phyloP scores from a whole-genome alignment of 2,113 vertebrate genomes.

The Thalassarche chlororhynchos region DNA sequence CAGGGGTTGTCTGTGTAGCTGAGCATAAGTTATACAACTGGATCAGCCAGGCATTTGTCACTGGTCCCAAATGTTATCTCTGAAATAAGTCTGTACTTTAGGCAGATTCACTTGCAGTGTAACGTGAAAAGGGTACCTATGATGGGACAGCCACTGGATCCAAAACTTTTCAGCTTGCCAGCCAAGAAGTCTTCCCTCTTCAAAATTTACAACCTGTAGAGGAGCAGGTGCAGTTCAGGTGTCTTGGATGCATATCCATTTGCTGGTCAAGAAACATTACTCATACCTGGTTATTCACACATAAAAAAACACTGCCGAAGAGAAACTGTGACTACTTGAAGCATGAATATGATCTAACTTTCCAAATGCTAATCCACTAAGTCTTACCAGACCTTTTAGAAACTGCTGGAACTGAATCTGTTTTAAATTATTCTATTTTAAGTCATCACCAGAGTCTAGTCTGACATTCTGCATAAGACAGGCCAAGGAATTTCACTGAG shows the following conservation, averaged over 20 bases:
- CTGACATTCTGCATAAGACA: conserved; percentile 19
- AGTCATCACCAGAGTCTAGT: conserved; percentile 40
- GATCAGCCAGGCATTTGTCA: conserved; percentile 48
- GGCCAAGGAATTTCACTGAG: conserved; percentile 41
- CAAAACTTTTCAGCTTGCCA: not conserved
- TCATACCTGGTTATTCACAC: not conserved
- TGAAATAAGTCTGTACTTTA: conserved; percentile 3
- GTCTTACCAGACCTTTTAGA: conserved; percentile 49
- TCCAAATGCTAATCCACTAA: conserved; percentile 30
- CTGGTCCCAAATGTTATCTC: conserved; percentile 18
- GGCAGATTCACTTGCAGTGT: not conserved
- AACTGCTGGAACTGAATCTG: conserved; percentile 53
- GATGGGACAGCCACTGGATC: not conserved
- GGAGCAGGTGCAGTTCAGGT: not conserved
- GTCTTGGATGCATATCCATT: not conserved
- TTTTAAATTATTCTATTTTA: conserved; percentile 59
- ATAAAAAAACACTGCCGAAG: not conserved
- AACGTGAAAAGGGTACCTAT: not conserved
- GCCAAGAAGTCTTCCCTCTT: not conserved
- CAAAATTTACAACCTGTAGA: not conserved
- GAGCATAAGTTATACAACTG: conserved; percentile 39
- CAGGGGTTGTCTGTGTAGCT: not conserved
- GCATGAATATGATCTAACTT: conserved; percentile 14
- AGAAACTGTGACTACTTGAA: not conserved
- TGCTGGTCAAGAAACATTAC: conserved; percentile 1